These are phyloP conservation scores for Alouatta palliata DNA, from an alignment of 2,113 vertebrate genomes.

Conservation along the genomic window DNA sequence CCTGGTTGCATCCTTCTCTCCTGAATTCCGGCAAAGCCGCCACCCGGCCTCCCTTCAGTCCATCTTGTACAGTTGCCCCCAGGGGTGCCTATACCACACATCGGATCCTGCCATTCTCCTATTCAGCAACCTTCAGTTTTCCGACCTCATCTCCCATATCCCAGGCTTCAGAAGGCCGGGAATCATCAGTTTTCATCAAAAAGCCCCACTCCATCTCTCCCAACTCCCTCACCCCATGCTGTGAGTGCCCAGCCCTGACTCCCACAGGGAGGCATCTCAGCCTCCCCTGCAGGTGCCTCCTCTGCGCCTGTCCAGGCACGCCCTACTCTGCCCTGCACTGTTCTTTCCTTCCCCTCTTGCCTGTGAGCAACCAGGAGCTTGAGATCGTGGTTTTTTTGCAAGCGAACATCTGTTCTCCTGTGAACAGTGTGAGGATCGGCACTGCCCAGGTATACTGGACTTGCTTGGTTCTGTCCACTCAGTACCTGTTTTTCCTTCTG, in stretches of 20 bases:
- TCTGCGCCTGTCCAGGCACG: not conserved
- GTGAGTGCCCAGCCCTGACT: not conserved
- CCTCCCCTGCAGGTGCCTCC: not conserved
- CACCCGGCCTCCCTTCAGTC: not conserved
- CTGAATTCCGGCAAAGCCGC: not conserved
- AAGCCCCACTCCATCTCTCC: not conserved
- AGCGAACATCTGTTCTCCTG: not conserved
- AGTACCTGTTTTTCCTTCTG: not conserved
- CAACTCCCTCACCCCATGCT: too few species aligned
- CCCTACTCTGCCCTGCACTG: rapidly evolving
- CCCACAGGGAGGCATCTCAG: not conserved
- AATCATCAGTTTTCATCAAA: not conserved
- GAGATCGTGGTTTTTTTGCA: not conserved
- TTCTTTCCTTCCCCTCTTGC: not conserved
- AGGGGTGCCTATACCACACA: not conserved
- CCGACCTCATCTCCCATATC: not conserved
- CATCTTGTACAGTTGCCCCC: not conserved
- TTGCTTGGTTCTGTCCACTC: not conserved
- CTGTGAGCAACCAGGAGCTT: not conserved
- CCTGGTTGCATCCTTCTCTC: not conserved
- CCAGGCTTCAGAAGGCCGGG: not conserved
- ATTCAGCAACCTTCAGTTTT: not conserved
- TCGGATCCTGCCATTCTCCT: not conserved
- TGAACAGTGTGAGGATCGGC: not conserved
- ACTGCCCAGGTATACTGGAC: not conserved